Conservation (phyloP, 1,140 invertebrate species). For the Hyles euphorbiae region DNA sequence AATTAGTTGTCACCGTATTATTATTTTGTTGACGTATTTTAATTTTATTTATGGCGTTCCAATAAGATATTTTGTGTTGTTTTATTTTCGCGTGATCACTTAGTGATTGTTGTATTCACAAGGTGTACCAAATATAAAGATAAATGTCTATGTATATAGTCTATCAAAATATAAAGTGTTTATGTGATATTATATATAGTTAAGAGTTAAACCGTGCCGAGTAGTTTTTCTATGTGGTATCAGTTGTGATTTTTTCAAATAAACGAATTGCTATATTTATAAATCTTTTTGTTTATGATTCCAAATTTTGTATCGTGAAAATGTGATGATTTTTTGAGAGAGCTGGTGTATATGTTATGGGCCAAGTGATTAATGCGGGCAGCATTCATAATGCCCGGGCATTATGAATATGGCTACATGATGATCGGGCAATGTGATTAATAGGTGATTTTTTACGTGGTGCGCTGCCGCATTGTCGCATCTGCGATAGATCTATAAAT, state of each 20-base stretch:
- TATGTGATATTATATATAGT: slow-evolving; percentile 73
- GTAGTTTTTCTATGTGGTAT: slow-evolving; percentile 75
- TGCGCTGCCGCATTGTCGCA: no score
- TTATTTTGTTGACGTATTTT: slow-evolving; percentile 19
- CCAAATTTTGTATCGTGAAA: neutral
- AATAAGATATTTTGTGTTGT: slow-evolving; percentile 26
- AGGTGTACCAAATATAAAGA: slow-evolving; percentile 46
- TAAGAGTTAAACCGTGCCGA: slow-evolving; percentile 74
- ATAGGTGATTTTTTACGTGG: no score
- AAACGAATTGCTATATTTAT: slow-evolving; percentile 65
- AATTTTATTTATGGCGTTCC: slow-evolving; percentile 21
- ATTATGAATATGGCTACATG: no score
- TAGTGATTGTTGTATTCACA: slow-evolving; percentile 41
- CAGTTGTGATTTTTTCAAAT: slow-evolving; percentile 73
- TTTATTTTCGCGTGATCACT: slow-evolving; percentile 42
- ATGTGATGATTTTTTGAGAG: no score
- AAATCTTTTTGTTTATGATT: neutral
- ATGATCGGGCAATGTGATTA: no score
- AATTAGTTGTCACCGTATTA: slow-evolving; percentile 3
- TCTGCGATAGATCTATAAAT: no score
- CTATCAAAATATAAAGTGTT: slow-evolving; percentile 70
- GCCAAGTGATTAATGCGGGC: no score
- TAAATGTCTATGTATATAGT: slow-evolving; percentile 63
- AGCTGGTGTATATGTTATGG: no score
- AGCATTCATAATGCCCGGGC: no score